Percentiles rank a stretch among this genome's conserved stretches.
These are phyloP conservation scores for Lagria hirta DNA, from an alignment of 2,888 invertebrate species.

Conservation along the genomic window DNA sequence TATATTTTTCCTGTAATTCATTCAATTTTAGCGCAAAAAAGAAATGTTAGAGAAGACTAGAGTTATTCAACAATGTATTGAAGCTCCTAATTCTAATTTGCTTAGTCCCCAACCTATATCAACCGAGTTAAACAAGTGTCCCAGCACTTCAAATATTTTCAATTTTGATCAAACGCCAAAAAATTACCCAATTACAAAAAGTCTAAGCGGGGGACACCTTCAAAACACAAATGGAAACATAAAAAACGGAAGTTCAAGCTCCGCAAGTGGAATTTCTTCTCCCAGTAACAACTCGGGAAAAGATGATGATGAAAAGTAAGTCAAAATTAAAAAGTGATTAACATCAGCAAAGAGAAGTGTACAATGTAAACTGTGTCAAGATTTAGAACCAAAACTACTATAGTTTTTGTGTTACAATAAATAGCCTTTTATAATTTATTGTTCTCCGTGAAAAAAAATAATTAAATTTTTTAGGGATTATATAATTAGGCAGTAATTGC, in stretches of 20 bases:
- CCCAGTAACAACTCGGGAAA: conserved; percentile 52
- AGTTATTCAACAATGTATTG: conserved; percentile 46
- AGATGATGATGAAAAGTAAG: conserved; percentile 51
- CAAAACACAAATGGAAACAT: conserved; percentile 40
- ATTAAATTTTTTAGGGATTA: no score
- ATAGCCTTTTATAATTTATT: no score
- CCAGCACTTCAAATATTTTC: conserved; percentile 44
- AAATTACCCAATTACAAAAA: conserved; percentile 39
- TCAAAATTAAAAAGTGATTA: no score
- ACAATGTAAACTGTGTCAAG: no score
- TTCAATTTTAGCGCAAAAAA: conserved; percentile 49
- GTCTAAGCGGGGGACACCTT: conserved; percentile 48
- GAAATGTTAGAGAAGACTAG: conserved; percentile 52
- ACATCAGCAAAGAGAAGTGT: no score
- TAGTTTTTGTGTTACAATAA: no score
- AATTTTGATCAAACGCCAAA: conserved; percentile 33
- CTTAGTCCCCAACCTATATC: conserved; percentile 47
- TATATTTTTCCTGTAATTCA: not conserved
- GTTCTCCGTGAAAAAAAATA: no score
- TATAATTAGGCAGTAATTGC: no score
- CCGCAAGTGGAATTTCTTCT: conserved; percentile 53
- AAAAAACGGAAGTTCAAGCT: conserved; percentile 49
- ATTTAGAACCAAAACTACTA: no score
- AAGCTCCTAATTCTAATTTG: conserved; percentile 37
- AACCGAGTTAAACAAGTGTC: conserved; percentile 45